phyloP scores from a whole-genome alignment of 1,140 invertebrate genomes.

The Drosophila nasuta region DNA sequence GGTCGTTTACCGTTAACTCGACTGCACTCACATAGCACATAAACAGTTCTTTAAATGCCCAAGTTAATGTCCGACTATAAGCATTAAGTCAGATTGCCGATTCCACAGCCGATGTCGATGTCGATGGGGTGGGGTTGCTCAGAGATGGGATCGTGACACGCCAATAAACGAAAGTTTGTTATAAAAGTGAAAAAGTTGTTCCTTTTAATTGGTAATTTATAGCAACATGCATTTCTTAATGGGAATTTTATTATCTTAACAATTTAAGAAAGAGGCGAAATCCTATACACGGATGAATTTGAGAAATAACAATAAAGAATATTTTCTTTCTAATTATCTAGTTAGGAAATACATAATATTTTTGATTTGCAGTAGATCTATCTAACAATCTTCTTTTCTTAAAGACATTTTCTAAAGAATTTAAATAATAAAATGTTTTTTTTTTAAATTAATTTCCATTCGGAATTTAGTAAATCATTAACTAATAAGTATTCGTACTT shows the following conservation, averaged over 20 bases:
- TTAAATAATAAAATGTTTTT: too few relatives aligned
- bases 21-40: conserved; percentile 19
- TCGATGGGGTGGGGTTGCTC: background rate
- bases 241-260: background rate
- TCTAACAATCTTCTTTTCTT: too few relatives aligned
- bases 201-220: background rate
- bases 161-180: background rate
- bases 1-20: conserved; percentile 54
- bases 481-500: too few relatives aligned
- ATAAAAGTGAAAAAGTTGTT: background rate
- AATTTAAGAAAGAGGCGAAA: too few relatives aligned
- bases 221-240: background rate
- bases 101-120: background rate
- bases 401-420: too few relatives aligned
- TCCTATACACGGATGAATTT: too few relatives aligned
- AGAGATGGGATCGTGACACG: conserved; percentile 1
- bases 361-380: too few relatives aligned
- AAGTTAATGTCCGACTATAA: conserved; percentile 9
- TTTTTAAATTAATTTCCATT: too few relatives aligned
- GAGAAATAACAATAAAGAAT: too few relatives aligned
- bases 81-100: conserved; percentile 14
- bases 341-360: too few relatives aligned
- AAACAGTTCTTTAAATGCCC: conserved; percentile 19
- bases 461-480: too few relatives aligned
- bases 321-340: too few relatives aligned